Conservation (phyloP, 2,113 vertebrate species). For the Oreochromis aureus region DNA sequence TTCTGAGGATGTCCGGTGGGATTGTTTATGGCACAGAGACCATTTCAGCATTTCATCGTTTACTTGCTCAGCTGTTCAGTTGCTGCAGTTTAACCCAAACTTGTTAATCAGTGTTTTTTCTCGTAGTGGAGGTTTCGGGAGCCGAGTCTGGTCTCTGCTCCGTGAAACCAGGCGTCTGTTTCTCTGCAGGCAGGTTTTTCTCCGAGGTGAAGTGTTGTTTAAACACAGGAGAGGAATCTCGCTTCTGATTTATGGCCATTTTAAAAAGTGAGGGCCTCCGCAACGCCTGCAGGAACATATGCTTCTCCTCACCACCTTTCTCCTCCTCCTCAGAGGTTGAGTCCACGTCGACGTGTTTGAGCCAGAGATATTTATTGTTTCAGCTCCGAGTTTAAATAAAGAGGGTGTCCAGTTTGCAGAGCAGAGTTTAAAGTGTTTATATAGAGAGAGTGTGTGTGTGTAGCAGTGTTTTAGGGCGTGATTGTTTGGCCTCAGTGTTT, state of each 20-base stretch:
- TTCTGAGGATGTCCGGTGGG: background rate
- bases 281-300: background rate
- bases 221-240: conserved; percentile 1
- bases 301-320: background rate
- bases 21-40: background rate
- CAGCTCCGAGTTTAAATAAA: conserved; percentile 12
- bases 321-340: background rate
- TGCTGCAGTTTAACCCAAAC: background rate
- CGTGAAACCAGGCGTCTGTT: background rate
- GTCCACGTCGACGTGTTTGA: background rate
- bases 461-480: background rate
- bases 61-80: background rate
- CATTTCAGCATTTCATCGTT: background rate
- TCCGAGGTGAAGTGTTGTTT: background rate
- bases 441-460: background rate
- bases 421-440: conserved; percentile 6
- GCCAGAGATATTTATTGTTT: conserved; percentile 31
- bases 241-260: conserved; percentile 7
- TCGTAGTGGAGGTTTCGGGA: background rate
- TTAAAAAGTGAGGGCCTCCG: background rate
- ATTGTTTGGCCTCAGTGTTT: background rate
- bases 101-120: background rate
- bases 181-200: background rate
- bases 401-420: background rate
- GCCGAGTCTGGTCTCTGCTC: background rate